Evolutionary conservation across 2,888 invertebrate species (phyloP), one percentile per base, ranked within the genome.

Genomic region (Drosophila gaucha): DNA sequence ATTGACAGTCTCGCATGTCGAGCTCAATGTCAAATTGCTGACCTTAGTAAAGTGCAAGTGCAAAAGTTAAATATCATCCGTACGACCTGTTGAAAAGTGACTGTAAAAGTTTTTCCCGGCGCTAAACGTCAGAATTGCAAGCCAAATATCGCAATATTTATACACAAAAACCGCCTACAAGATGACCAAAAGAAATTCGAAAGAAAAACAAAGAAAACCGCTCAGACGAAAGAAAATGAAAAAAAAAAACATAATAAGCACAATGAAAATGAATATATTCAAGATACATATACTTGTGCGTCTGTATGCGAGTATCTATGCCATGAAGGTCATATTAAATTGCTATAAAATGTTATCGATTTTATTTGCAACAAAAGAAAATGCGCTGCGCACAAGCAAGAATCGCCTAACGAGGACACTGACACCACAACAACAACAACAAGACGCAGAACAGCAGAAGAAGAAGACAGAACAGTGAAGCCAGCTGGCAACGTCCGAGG

Each of bases 311-410:
- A 58, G 64, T 82, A 85, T 85, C 75, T 87, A 75, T 89, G 82
- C 89, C 85, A 89, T 89, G 90, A 90, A 90, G 90, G 90, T 90
- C 90, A 90, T 89, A 90, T 90, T 90, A 90, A 90, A 90, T 90
- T 90, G 89, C 89, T 84, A 89, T 90, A 90, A 89, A 89, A 89
- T 85, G 79, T 78, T 89, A 90, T 90, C 86, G 90, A 90, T 90
- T 90, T 90, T 86, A 82, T 84, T 80, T 79, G 78, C 75, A 86
- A 77, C 83, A 87, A 84, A 78, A 82, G 83, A 78, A 83, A 79
- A 76, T 75, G 78, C 78, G 85, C 78, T 86, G 82, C 86, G 85
- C 80, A 80, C 75, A 85, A 87, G 82, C 78, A 83, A 75, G 63
- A 73, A 67, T 67, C 64, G 64, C 73, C 80, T 85, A 87, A 86